phyloP scores from a whole-genome alignment of 2,797 vertebrate species.

The Fistularia tabacaria region DNA sequence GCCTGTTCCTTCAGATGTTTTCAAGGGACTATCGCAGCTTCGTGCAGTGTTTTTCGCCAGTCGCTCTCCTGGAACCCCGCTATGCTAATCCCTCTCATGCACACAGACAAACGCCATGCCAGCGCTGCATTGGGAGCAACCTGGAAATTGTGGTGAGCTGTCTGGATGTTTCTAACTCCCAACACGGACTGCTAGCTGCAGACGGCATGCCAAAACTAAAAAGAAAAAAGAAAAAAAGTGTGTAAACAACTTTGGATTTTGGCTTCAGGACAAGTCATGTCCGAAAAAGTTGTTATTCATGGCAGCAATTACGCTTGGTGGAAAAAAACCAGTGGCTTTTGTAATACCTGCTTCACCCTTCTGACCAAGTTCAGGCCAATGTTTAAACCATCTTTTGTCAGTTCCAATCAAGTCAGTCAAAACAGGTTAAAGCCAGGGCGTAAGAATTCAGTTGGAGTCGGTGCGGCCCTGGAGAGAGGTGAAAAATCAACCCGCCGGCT shows the following conservation, averaged over 20 bases:
- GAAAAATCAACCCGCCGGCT: too few species aligned
- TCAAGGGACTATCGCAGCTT: conserved; percentile 18
- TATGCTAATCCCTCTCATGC: conserved; percentile 28
- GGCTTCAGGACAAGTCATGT: neutral
- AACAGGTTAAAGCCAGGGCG: neutral
- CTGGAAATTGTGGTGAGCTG: conserved; percentile 51
- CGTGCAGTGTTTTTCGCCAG: conserved; percentile 32
- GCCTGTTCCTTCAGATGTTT: conserved; percentile 14
- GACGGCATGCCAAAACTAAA: conserved; percentile 43
- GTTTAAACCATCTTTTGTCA: neutral
- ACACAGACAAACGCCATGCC: conserved; percentile 49
- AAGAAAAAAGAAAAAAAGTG: conserved; percentile 3
- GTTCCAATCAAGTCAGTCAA: neutral
- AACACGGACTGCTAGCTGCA: conserved; percentile 27
- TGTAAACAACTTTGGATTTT: conserved; percentile 28
- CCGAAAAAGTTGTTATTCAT: too few species aligned
- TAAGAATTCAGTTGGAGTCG: too few species aligned
- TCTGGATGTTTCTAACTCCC: conserved; percentile 42
- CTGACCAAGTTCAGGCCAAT: neutral
- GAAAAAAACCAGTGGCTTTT: neutral
- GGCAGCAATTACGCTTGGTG: neutral
- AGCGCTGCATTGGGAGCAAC: conserved; percentile 44
- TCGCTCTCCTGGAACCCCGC: conserved; percentile 37
- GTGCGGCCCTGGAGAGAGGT: too few species aligned
- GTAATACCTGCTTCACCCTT: conserved; percentile 1